Percentiles rank a stretch among this genome's conserved stretches.
These are phyloP conservation scores for Dolichoris vasculosae DNA, from an alignment of 1,140 invertebrate species.

Conservation along the genomic window DNA sequence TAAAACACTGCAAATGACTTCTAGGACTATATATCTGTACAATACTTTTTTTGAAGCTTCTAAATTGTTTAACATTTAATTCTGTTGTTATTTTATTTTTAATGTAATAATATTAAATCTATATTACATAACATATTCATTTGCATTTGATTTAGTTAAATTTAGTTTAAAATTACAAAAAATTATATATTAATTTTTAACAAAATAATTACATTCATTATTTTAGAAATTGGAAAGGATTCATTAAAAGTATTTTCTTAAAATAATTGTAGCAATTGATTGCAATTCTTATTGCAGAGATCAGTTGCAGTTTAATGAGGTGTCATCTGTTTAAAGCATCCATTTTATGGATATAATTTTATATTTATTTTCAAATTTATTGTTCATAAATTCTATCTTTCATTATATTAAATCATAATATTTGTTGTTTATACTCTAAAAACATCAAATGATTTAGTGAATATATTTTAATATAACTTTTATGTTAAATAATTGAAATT, in stretches of 20 bases:
- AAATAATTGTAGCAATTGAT: slow-evolving; percentile 44
- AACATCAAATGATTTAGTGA: too few relatives aligned
- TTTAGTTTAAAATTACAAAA: too few relatives aligned
- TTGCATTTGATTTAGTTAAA: background rate
- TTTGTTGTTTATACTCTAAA: too few relatives aligned
- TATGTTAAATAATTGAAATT: too few relatives aligned
- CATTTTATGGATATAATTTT: slow-evolving; percentile 14
- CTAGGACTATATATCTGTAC: background rate
- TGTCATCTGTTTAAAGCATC: slow-evolving; percentile 20
- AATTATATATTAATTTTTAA: too few relatives aligned
- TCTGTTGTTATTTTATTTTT: background rate
- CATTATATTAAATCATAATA: background rate
- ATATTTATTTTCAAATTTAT: background rate
- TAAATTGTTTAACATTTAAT: background rate
- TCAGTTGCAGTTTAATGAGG: slow-evolving; percentile 27
- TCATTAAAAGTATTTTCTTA: too few relatives aligned
- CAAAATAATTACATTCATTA: too few relatives aligned
- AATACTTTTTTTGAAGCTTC: background rate
- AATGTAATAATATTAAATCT: background rate
- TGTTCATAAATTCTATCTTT: background rate
- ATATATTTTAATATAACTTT: too few relatives aligned
- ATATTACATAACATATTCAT: background rate
- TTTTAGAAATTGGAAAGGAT: too few relatives aligned
- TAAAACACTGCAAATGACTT: background rate
- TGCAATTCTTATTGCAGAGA: slow-evolving; percentile 33